phyloP scores from a whole-genome alignment of 1,140 invertebrate genomes.

The Harlomillsia oculata region DNA sequence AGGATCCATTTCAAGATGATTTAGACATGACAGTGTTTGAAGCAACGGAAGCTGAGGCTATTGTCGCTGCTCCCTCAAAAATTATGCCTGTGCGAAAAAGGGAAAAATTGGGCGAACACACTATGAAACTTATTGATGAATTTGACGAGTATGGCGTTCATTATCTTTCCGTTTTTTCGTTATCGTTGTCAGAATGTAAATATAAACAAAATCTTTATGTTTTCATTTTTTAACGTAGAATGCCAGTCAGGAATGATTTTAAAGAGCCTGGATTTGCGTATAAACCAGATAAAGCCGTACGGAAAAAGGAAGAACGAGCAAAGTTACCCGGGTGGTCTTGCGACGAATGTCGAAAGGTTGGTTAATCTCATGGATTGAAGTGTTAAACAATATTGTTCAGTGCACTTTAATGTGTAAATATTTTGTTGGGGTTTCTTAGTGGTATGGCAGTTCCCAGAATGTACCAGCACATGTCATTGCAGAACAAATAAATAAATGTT shows the following conservation, averaged over 20 bases:
- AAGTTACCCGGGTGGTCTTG: conserved; percentile 42
- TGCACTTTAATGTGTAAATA: neutral
- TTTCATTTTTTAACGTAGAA: neutral
- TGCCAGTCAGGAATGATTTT: neutral
- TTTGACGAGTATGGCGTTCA: too few relatives aligned
- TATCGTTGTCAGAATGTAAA: neutral
- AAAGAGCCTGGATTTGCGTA: conserved; percentile 28
- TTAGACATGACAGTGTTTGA: too few relatives aligned
- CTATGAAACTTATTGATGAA: too few relatives aligned
- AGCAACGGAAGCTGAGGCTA: too few relatives aligned
- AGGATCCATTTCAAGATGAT: too few relatives aligned
- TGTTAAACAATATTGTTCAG: neutral
- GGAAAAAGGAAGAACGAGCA: conserved; percentile 40
- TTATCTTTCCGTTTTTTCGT: neutral
- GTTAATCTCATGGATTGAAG: neutral
- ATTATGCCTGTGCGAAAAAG: too few relatives aligned
- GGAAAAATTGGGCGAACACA: too few relatives aligned
- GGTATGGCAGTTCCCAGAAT: neutral
- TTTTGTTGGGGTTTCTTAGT: neutral
- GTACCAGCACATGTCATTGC: neutral
- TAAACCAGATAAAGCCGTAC: conserved; percentile 37
- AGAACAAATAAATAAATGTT: neutral
- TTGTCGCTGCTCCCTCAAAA: too few relatives aligned
- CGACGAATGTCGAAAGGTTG: conserved; percentile 41
- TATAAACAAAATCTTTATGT: neutral